phyloP scores from a whole-genome alignment of 2,113 vertebrate genomes.

The Calidris pugnax region DNA sequence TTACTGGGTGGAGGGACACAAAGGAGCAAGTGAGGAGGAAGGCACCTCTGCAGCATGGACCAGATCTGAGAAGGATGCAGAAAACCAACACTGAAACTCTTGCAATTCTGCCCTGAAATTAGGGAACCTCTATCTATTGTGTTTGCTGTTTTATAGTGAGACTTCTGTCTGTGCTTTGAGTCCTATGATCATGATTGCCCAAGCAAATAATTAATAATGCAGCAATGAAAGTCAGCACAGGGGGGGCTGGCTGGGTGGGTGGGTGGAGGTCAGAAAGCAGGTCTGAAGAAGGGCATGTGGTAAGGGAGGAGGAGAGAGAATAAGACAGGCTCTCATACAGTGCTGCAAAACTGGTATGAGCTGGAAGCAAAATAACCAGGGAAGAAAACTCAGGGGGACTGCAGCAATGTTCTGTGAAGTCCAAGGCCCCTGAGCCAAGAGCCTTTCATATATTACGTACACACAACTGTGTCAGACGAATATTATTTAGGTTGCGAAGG shows the following conservation, averaged over 20 bases:
- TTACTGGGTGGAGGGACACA: not conserved
- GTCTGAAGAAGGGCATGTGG: not conserved
- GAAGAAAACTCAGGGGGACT: conserved; percentile 25
- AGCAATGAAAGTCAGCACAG: not conserved
- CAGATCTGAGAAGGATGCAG: not conserved
- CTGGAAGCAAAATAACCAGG: not conserved
- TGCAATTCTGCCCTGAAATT: not conserved
- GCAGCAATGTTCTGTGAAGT: conserved; percentile 44
- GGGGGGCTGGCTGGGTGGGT: not conserved
- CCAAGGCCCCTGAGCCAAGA: conserved; percentile 9
- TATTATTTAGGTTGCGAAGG: conserved; percentile 48
- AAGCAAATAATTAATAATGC: conserved; percentile 45
- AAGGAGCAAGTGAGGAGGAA: not conserved
- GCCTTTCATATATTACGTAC: conserved; percentile 3
- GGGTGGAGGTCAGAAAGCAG: not conserved
- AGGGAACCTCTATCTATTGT: not conserved
- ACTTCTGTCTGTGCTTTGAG: not conserved
- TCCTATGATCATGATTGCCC: not conserved
- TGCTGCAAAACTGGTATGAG: not conserved
- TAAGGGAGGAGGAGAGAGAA: not conserved
- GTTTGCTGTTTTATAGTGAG: not conserved
- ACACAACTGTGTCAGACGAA: not conserved
- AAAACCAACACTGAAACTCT: not conserved
- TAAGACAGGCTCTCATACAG: not conserved
- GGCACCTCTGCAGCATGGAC: not conserved